Percentiles rank a stretch among this genome's conserved stretches.
Conservation (phyloP, 2,797 vertebrate genomes). For the Phataginus tricuspis region DNA sequence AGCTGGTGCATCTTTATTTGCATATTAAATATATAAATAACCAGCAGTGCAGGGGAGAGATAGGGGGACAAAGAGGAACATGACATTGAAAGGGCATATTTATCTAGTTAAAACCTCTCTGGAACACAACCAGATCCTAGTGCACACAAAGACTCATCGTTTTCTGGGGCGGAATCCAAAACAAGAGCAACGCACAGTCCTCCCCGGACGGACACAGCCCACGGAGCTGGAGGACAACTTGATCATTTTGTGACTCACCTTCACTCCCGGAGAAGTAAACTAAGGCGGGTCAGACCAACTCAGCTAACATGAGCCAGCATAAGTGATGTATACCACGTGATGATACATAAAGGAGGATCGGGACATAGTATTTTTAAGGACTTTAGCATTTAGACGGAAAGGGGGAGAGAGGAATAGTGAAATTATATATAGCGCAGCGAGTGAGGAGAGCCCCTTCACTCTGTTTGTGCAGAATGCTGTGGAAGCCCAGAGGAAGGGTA, state of each 20-base stretch:
- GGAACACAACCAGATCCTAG: neutral
- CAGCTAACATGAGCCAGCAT: neutral
- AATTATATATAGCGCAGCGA: neutral
- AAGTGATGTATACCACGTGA: neutral
- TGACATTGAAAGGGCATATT: neutral
- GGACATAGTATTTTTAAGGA: neutral
- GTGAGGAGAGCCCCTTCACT: neutral
- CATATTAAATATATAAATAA: constrained; percentile 69
- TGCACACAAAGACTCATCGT: neutral
- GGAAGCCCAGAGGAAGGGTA: neutral
- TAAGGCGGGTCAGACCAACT: neutral
- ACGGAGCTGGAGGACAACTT: neutral
- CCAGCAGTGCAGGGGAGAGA: neutral
- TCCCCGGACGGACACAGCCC: neutral
- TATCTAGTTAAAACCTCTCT: neutral
- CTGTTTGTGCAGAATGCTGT: neutral
- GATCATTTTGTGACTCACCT: neutral
- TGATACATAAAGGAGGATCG: neutral
- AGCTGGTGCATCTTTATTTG: constrained; percentile 45
- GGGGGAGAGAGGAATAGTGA: neutral
- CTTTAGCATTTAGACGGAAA: neutral
- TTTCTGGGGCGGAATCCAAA: neutral
- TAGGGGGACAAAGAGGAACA: neutral
- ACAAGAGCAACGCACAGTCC: neutral
- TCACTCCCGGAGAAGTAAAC: neutral